Base-by-base conservation (phyloP, 2,113 vertebrate species). In the Chionis minor region DNA sequence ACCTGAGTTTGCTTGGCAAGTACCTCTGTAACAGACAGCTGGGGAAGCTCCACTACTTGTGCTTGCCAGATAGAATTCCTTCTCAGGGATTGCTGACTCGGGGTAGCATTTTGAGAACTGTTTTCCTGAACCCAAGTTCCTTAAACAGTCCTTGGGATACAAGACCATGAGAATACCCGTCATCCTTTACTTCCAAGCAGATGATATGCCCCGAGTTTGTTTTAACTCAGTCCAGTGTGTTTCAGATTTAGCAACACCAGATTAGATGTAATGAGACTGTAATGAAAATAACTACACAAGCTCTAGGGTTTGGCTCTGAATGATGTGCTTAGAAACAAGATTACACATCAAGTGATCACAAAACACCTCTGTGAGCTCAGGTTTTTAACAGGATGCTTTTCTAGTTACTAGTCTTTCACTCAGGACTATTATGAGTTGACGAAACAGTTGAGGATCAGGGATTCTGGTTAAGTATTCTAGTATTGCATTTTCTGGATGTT, bases 51-150 rank as follows among this genome's bases (percentile, higher is more conserved):
- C 30, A 17, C 16, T 42, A 20, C 40, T 62, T 42, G 42, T 56
- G 49, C 30, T 28, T 56, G 56, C 30, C 56, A 52, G 63, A 32
- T 35, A 32, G 56, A 62, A 77, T 56, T 71, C 42, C 26, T 51
- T 71, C 65, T 44, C 2, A 2, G 81, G 56, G 42, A n/a, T 58
- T 19, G 13, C 81, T n/a, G 32, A 73, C 14, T 71, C 40, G 4
- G 1, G 0, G 1, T 35, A 33, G 38, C 35, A 28, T 17, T 52
- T 24, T 12, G 23, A 80, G 44, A 72, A 8, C 8, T 10, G 6
- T 54, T 61, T 59, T 74, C 27, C 27, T 45, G 35, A 82, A 59
- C 18, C 11, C 1, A 1, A 40, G 19, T 61, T 75, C 38, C 47
- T 83, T 69, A 54, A 59, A 18, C 27, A 8, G 59, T 67, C 27